Evolutionary conservation across 2,113 vertebrate species (phyloP).

Genomic region (Carassius carassius): DNA sequence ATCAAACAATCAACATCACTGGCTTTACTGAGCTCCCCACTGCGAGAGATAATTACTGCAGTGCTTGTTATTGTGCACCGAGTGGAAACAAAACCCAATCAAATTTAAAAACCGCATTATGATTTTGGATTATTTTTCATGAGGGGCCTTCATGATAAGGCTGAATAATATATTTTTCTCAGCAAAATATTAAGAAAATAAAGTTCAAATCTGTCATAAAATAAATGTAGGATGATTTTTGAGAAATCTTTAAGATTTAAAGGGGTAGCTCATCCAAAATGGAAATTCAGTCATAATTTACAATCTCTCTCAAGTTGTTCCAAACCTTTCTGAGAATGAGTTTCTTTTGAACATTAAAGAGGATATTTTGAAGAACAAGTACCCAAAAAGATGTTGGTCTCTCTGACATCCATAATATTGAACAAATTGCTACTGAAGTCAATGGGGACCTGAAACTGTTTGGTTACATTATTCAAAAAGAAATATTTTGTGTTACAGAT

Average conservation of each 20-base stretch:
- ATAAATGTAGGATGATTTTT: not conserved
- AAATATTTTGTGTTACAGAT: too few relatives aligned
- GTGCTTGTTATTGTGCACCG: not conserved
- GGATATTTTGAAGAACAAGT: too few relatives aligned
- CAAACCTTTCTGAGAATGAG: too few relatives aligned
- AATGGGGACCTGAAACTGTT: too few relatives aligned
- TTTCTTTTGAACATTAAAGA: too few relatives aligned
- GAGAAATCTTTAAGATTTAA: not conserved
- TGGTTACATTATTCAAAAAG: too few relatives aligned
- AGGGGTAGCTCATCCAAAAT: too few relatives aligned
- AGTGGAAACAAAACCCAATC: not conserved
- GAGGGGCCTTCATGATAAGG: not conserved
- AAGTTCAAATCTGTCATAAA: not conserved
- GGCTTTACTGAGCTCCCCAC: not conserved
- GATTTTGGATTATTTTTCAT: not conserved
- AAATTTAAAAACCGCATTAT: not conserved
- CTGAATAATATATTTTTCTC: not conserved
- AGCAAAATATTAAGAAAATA: not conserved
- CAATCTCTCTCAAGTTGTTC: not conserved
- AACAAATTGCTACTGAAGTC: too few relatives aligned
- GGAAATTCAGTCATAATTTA: too few relatives aligned
- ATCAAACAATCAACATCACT: not conserved
- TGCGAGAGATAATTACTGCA: conserved; percentile 6
- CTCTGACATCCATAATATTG: too few relatives aligned
- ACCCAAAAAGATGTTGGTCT: too few relatives aligned